Conservation (phyloP, 2,888 invertebrate genomes). For the Danaus chrysippus region DNA sequence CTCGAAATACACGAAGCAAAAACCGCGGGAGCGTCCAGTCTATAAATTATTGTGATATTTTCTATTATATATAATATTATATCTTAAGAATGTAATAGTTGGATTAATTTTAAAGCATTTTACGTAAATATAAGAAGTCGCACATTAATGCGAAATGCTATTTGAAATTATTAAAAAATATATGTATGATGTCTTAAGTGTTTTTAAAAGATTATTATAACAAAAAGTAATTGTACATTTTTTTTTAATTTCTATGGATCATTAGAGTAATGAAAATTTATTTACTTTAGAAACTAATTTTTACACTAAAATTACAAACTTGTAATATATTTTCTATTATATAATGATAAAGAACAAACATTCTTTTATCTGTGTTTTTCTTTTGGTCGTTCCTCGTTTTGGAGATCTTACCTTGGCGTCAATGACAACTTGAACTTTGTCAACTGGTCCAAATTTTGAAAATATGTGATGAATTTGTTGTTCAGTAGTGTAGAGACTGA, state of each 20-base stretch:
- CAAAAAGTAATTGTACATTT: too few species aligned
- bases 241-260: too few species aligned
- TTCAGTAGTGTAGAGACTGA: conserved; percentile 95
- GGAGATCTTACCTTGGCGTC: conserved; percentile 88
- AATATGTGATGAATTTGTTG: conserved; percentile 95
- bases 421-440: conserved; percentile 95
- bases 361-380: too few species aligned
- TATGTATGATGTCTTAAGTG: too few species aligned
- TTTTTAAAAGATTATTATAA: too few species aligned
- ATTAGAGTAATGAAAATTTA: too few species aligned
- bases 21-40: conserved; percentile 96
- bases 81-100: background rate
- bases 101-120: background rate
- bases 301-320: too few species aligned
- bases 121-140: background rate
- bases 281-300: too few species aligned
- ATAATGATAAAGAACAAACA: too few species aligned
- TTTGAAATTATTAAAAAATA: too few species aligned
- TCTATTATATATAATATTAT: background rate
- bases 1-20: conserved; percentile 97
- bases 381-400: background rate
- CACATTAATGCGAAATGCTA: too few species aligned
- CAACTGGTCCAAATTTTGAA: conserved; percentile 93
- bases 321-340: too few species aligned
- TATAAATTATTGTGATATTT: conserved; percentile 48